Percentiles rank a stretch among this genome's conserved stretches.
These are phyloP conservation scores for Malurus splendens DNA, from an alignment of 2,797 vertebrate genomes.

Conservation along the genomic window DNA sequence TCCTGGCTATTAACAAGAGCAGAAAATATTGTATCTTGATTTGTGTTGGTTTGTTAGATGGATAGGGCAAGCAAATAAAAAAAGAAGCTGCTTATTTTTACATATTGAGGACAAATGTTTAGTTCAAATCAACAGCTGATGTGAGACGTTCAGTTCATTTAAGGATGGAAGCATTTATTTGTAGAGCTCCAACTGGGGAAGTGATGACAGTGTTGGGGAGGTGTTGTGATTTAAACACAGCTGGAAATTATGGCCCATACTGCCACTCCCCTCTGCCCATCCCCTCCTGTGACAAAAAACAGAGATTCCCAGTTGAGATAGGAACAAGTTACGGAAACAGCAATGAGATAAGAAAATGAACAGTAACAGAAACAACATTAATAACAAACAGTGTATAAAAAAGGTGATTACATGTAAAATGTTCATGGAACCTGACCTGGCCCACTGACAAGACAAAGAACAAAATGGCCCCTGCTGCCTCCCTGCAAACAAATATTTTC, in stretches of 20 bases:
- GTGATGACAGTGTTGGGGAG: background rate
- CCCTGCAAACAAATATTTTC: fast-evolving
- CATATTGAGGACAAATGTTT: background rate
- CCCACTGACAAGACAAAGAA: background rate
- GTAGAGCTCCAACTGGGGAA: background rate
- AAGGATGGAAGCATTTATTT: background rate
- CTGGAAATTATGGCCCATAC: background rate
- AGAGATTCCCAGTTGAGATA: fast-evolving
- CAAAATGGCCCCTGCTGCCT: background rate
- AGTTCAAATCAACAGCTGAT: background rate
- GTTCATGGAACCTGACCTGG: background rate
- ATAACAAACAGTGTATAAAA: background rate
- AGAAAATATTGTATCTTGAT: background rate
- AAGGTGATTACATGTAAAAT: background rate
- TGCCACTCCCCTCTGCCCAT: background rate
- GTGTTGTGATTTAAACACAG: background rate
- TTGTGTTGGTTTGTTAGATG: background rate
- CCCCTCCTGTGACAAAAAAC: fast-evolving
- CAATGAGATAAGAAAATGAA: background rate
- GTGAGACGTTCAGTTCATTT: background rate
- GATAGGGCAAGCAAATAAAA: background rate
- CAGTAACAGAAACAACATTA: background rate
- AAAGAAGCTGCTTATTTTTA: background rate
- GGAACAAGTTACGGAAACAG: background rate
- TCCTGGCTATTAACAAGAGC: background rate